A percentile compares a stretch with the other conserved stretches of the same genome.
phyloP scores from a whole-genome alignment of 2,888 invertebrate genomes.

The Crematogaster levior region DNA sequence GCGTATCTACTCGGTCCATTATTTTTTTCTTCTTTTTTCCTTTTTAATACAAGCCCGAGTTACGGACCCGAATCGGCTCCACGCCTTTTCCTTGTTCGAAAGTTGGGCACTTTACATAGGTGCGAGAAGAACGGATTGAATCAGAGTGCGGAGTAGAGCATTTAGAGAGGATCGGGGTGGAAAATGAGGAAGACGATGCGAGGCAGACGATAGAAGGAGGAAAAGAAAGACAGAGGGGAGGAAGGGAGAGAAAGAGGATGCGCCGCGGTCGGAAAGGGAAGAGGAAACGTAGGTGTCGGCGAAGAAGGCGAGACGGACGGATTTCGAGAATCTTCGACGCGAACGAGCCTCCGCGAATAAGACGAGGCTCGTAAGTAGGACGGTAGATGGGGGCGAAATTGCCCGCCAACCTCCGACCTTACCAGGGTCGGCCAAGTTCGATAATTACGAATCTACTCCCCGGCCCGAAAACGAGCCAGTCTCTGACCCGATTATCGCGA shows the following conservation, averaged over 20 bases:
- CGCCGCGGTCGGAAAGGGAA: neutral
- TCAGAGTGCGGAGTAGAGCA: constrained; percentile 20
- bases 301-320: constrained; percentile 25
- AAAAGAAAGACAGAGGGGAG: neutral
- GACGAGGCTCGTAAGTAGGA: constrained; percentile 75
- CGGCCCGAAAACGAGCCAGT: constrained; percentile 69
- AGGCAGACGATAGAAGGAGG: neutral
- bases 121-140: constrained; percentile 28
- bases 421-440: constrained; percentile 72
- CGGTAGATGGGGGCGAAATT: constrained; percentile 77
- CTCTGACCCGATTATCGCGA: constrained; percentile 55
- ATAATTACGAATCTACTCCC: constrained; percentile 77
- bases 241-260: neutral
- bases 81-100: constrained; percentile 82
- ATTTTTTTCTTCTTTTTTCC: neutral
- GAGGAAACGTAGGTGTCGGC: constrained; percentile 39
- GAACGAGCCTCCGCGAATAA: constrained; percentile 75
- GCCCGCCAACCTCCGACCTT: constrained; percentile 79
- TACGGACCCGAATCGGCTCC: constrained; percentile 58
- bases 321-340: constrained; percentile 65
- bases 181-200: constrained; percentile 9
- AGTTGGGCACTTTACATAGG: constrained; percentile 69
- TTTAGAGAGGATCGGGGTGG: constrained; percentile 19
- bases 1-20: neutral
- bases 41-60: neutral